A percentile compares a stretch with the other conserved stretches of the same genome.
Evolutionary conservation across 2,888 invertebrate species (phyloP).

Genomic region (Diaperis boleti): DNA sequence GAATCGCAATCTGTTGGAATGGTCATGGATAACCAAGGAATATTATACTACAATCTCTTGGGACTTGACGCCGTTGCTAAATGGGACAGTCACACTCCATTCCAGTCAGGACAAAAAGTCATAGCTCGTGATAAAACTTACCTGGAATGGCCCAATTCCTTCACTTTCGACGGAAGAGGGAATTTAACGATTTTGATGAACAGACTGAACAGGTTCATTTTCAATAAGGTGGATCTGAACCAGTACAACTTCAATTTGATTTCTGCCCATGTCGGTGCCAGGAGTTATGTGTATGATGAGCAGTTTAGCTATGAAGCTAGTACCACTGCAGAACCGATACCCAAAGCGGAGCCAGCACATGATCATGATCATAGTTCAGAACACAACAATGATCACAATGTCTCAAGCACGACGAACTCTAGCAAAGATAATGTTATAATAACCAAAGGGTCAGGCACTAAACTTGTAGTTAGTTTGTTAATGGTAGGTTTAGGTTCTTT

Average conservation of each 20-base stretch:
- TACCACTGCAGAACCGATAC: constrained; percentile 32
- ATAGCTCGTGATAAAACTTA: constrained; percentile 76
- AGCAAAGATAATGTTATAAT: constrained; percentile 2
- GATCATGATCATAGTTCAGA: background rate
- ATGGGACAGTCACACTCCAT: constrained; percentile 75
- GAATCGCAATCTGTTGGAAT: constrained; percentile 80
- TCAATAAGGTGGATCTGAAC: constrained; percentile 70
- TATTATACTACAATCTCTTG: constrained; percentile 78
- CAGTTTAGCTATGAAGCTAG: constrained; percentile 47
- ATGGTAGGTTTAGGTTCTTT: background rate
- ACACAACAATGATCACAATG: background rate
- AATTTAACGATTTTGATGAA: constrained; percentile 78
- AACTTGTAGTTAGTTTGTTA: constrained; percentile 1
- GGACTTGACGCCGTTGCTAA: constrained; percentile 77
- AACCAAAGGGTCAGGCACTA: background rate
- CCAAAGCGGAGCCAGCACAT: constrained; percentile 35
- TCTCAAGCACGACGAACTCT: constrained; percentile 2
- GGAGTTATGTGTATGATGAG: constrained; percentile 74
- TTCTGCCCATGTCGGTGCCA: constrained; percentile 71
- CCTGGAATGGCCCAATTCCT: constrained; percentile 81
- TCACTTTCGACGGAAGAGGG: constrained; percentile 75
- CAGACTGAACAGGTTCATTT: constrained; percentile 75
- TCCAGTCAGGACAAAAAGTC: constrained; percentile 72
- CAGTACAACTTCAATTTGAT: constrained; percentile 78
- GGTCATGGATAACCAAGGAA: constrained; percentile 79